phyloP scores from a whole-genome alignment of 1,140 invertebrate species.

The Drosophila rhopaloa region DNA sequence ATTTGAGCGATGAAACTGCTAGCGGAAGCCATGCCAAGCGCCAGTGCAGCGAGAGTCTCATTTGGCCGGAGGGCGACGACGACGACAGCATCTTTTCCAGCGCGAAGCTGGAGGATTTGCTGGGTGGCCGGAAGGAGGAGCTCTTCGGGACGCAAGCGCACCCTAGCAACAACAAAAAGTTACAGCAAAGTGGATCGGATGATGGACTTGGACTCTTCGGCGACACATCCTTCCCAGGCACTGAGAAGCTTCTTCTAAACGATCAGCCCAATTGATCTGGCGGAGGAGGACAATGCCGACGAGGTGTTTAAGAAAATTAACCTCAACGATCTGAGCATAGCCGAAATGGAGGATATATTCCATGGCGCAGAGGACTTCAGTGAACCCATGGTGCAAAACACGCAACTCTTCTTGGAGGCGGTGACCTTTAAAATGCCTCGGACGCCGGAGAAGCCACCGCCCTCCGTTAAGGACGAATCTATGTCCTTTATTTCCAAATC shows the following conservation, averaged over 20 bases:
- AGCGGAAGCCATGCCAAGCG: constrained; percentile 24
- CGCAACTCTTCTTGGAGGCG: constrained; percentile 68
- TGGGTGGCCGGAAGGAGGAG: constrained; percentile 35
- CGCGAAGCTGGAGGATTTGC: constrained; percentile 59
- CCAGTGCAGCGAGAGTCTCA: constrained; percentile 38
- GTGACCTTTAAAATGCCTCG: constrained; percentile 67
- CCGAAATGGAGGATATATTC: constrained; percentile 62
- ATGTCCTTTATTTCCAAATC: constrained; percentile 62
- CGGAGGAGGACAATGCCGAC: constrained; percentile 17
- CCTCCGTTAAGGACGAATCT: constrained; percentile 27
- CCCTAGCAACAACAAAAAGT: constrained; percentile 16
- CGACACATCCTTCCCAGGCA: constrained; percentile 49
- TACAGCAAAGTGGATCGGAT: constrained; percentile 38
- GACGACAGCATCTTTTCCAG: constrained; percentile 70
- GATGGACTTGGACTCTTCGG: constrained; percentile 67
- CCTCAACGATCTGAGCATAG: constrained; percentile 46
- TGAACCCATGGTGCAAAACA: constrained; percentile 57
- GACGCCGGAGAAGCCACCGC: constrained; percentile 26
- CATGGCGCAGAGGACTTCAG: constrained; percentile 41
- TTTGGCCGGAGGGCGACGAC: constrained; percentile 71
- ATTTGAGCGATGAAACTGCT: constrained; percentile 9
- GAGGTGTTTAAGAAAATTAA: constrained; percentile 64
- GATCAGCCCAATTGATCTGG: constrained; percentile 11
- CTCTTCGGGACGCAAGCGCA: constrained; percentile 41
- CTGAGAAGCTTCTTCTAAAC: neutral